These are phyloP conservation scores for Palythoa heliodiscus DNA, from an alignment of 92 coral and sea anemone species.

Conservation along the genomic window DNA sequence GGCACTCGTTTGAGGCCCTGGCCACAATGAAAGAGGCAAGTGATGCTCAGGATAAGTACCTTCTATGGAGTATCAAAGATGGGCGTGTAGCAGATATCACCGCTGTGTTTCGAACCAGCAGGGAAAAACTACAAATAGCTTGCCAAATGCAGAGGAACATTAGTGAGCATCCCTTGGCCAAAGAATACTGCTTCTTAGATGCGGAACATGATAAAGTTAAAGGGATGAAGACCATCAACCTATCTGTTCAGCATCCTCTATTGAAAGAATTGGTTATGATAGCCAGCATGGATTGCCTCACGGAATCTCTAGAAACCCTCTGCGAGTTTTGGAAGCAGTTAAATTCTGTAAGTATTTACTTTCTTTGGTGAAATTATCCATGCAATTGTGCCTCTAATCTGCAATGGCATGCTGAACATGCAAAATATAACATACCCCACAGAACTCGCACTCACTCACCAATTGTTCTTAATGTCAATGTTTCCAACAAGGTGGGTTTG, in stretches of 20 bases:
- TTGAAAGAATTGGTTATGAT: constrained; percentile 58
- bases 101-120: constrained; percentile 56
- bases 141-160: constrained; percentile 49
- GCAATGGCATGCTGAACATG: constrained; percentile 1
- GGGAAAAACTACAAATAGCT: constrained; percentile 55
- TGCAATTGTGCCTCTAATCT: neutral
- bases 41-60: constrained; percentile 56
- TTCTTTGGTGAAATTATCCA: constrained; percentile 4
- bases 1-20: constrained; percentile 69
- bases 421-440: constrained; percentile 8
- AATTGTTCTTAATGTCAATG: neutral
- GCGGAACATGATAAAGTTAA: constrained; percentile 68
- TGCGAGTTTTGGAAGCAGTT: constrained; percentile 67
- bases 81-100: constrained; percentile 60
- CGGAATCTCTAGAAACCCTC: constrained; percentile 64
- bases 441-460: constrained; percentile 9
- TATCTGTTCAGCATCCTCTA: constrained; percentile 58
- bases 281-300: constrained; percentile 65
- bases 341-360: constrained; percentile 44
- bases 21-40: constrained; percentile 66
- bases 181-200: constrained; percentile 60
- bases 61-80: constrained; percentile 60
- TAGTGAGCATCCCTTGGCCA: constrained; percentile 46
- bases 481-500: constrained; percentile 4
- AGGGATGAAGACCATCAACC: constrained; percentile 68